Percentiles rank a stretch among this genome's conserved stretches.
phyloP scores from a whole-genome alignment of 35 echinoderm and acorn worm genomes.

The Apostichopus japonicus region DNA sequence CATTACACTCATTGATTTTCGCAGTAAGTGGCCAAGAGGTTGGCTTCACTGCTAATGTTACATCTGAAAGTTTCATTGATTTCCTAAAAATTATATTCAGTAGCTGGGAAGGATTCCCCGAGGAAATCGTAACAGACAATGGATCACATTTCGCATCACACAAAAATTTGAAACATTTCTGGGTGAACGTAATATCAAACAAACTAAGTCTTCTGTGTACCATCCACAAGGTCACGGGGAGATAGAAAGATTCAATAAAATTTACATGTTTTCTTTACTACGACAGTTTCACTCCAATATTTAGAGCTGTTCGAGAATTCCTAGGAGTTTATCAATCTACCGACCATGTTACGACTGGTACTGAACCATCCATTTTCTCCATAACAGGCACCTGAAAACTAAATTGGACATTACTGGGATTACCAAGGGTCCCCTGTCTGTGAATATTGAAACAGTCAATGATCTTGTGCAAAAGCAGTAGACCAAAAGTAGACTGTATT shows the following conservation, averaged over 20 bases:
- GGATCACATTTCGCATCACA: background rate
- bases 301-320: background rate
- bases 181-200: conserved; percentile 33
- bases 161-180: conserved; percentile 29
- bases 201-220: conserved; percentile 16
- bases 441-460: background rate
- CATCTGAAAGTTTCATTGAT: conserved; percentile 32
- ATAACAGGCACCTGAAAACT: conserved; percentile 3
- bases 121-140: conserved; percentile 67
- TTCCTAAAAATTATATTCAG: conserved; percentile 35
- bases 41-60: conserved; percentile 55
- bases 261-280: background rate
- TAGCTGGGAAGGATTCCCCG: conserved; percentile 61
- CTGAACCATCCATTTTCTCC: background rate
- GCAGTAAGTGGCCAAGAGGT: conserved; percentile 62
- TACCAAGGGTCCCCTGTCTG: background rate
- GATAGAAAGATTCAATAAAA: conserved; percentile 38
- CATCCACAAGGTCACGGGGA: conserved; percentile 59
- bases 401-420: conserved; percentile 4
- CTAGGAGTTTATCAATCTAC: background rate
- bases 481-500: background rate
- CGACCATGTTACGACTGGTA: background rate
- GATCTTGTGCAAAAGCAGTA: background rate
- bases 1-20: conserved; percentile 64
- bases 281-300: background rate